A percentile compares a stretch with the other conserved stretches of the same genome.
Conservation (phyloP, 92 coral and sea anemone genomes). For the Porites lobata region DNA sequence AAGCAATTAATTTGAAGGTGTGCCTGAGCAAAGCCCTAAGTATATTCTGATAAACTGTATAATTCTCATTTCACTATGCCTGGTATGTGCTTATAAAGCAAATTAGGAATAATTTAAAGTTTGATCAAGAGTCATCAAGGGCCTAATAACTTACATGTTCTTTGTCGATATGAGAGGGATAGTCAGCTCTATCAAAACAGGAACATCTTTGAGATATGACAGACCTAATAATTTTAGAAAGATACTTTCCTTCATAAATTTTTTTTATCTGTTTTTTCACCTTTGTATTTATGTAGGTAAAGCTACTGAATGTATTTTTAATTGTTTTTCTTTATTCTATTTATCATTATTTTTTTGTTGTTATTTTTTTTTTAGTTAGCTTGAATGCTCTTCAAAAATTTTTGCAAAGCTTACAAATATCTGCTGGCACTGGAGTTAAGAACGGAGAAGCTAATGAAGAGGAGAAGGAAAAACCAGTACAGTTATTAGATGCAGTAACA, state of each 20-base stretch:
- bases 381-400: slow-evolving; percentile 9
- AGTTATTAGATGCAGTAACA: slow-evolving; percentile 89
- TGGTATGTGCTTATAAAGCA: too few species aligned
- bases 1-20: too few species aligned
- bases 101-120: too few species aligned
- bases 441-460: slow-evolving; percentile 17
- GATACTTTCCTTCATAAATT: not conserved
- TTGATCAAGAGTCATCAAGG: too few species aligned
- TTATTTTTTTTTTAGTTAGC: not conserved
- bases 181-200: not conserved
- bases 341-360: not conserved
- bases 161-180: too few species aligned
- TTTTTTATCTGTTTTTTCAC: not conserved
- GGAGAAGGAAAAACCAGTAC: slow-evolving; percentile 77
- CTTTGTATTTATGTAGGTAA: too few species aligned
- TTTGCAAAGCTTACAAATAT: slow-evolving; percentile 5
- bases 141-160: too few species aligned
- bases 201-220: not conserved
- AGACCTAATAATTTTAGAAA: not conserved
- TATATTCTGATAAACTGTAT: too few species aligned
- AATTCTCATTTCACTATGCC: too few species aligned
- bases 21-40: too few species aligned
- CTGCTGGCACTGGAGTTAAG: not conserved
- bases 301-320: not conserved
- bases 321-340: not conserved